A percentile compares a stretch with the other conserved stretches of the same genome.
Conservation (phyloP, 2,797 vertebrate genomes). For the Vireo griseus region DNA sequence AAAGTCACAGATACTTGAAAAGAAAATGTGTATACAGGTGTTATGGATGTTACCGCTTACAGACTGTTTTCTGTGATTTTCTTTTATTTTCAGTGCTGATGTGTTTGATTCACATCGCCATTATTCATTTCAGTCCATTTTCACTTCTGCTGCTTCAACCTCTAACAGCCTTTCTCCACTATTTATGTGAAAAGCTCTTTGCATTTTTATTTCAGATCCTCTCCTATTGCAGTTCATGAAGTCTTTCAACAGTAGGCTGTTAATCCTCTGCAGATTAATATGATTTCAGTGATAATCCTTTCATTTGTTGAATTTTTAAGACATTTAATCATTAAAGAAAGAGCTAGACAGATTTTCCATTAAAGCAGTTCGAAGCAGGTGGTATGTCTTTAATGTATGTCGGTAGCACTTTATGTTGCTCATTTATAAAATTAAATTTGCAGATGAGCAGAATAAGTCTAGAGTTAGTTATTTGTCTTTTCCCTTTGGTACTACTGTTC, state of each 20-base stretch:
- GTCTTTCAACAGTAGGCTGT: conserved; percentile 63
- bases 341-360: conserved; percentile 54
- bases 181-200: conserved; percentile 30
- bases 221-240: conserved; percentile 55
- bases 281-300: conserved; percentile 63
- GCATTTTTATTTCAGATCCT: conserved; percentile 43
- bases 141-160: background rate
- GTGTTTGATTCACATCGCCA: background rate
- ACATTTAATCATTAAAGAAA: conserved; percentile 60
- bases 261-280: conserved; percentile 69
- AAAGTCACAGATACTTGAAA: background rate
- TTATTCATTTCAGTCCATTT: conserved; percentile 25
- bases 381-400: conserved; percentile 32
- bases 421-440: conserved; percentile 42
- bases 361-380: conserved; percentile 33
- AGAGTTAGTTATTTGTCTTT: background rate
- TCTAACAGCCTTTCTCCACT: conserved; percentile 17
- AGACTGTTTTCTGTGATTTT: background rate
- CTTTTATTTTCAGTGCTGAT: background rate
- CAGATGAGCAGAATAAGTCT: background rate
- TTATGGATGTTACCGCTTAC: background rate
- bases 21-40: background rate
- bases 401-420: conserved; percentile 24
- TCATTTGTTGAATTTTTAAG: conserved; percentile 66
- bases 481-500: background rate